Evolutionary conservation across 2,113 vertebrate genomes (phyloP).

Genomic region (Nothobranchius furzeri): DNA sequence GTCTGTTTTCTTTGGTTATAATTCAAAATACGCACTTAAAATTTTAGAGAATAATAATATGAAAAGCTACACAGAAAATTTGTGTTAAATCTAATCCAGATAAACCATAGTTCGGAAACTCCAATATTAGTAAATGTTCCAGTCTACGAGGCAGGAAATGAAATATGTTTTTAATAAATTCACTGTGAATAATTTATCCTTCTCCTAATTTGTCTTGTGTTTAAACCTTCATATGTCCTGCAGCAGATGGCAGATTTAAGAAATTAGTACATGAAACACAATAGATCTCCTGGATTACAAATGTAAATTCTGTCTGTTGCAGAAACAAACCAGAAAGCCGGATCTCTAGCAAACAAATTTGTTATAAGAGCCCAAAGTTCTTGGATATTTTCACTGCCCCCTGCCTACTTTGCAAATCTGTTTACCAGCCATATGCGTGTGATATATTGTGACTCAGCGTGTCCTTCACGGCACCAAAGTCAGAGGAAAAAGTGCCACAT

Average conservation of each 20-base stretch:
- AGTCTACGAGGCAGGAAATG: too few species aligned
- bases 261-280: constrained; percentile 29
- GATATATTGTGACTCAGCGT: constrained; percentile 1
- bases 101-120: too few species aligned
- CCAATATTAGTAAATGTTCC: too few species aligned
- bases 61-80: too few species aligned
- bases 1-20: too few species aligned
- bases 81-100: too few species aligned
- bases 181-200: constrained; percentile 21
- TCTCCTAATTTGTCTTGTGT: constrained; percentile 30
- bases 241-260: constrained; percentile 16
- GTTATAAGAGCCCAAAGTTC: constrained; percentile 8
- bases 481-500: not conserved
- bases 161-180: constrained; percentile 14
- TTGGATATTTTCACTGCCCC: constrained; percentile 4
- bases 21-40: too few species aligned
- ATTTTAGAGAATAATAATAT: too few species aligned
- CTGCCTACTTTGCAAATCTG: not conserved
- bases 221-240: constrained; percentile 20
- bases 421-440: not conserved
- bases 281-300: constrained; percentile 5
- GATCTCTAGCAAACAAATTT: not conserved
- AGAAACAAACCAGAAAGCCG: too few species aligned
- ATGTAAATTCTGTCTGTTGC: too few species aligned
- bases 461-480: constrained; percentile 12